These are phyloP conservation scores for Dermolepida albohirtum DNA, from an alignment of 2,888 invertebrate genomes.

Conservation along the genomic window DNA sequence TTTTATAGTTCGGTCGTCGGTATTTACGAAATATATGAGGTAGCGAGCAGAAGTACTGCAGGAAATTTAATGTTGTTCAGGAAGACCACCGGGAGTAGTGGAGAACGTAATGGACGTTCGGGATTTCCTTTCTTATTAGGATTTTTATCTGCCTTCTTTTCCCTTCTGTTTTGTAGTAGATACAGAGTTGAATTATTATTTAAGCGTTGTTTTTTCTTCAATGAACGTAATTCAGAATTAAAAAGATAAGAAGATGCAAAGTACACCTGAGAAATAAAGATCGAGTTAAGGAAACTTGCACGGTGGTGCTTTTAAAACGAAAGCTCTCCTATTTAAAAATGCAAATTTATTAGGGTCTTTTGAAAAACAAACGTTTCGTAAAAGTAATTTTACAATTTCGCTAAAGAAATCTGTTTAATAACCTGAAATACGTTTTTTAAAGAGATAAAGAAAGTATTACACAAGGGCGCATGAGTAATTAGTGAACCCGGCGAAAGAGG, in stretches of 20 bases:
- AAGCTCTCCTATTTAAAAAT: too few relatives aligned
- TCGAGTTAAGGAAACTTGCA: too few relatives aligned
- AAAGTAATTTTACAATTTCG: too few relatives aligned
- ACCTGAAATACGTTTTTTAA: too few relatives aligned
- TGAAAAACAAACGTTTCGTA: too few relatives aligned
- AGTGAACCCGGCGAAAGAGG: too few relatives aligned
- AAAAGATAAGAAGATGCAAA: background rate
- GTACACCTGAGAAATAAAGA: background rate
- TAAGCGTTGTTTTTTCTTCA: constrained; percentile 13
- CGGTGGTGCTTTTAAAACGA: too few relatives aligned
- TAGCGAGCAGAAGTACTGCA: constrained; percentile 2
- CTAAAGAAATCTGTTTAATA: too few relatives aligned
- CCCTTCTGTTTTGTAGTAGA: background rate
- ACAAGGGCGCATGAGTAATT: too few relatives aligned
- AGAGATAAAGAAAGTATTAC: too few relatives aligned
- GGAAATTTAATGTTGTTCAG: constrained; percentile 24
- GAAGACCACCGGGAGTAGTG: constrained; percentile 15
- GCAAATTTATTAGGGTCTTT: too few relatives aligned
- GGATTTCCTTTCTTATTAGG: constrained; percentile 20
- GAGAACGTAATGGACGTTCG: constrained; percentile 10
- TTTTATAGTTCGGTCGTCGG: constrained; percentile 27
- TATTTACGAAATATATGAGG: constrained; percentile 2
- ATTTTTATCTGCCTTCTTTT: background rate
- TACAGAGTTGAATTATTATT: constrained; percentile 14
- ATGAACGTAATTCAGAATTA: constrained; percentile 15